Evolutionary conservation across 1,140 invertebrate species (phyloP).

Genomic region (Drosophila sulfurigaster): DNA sequence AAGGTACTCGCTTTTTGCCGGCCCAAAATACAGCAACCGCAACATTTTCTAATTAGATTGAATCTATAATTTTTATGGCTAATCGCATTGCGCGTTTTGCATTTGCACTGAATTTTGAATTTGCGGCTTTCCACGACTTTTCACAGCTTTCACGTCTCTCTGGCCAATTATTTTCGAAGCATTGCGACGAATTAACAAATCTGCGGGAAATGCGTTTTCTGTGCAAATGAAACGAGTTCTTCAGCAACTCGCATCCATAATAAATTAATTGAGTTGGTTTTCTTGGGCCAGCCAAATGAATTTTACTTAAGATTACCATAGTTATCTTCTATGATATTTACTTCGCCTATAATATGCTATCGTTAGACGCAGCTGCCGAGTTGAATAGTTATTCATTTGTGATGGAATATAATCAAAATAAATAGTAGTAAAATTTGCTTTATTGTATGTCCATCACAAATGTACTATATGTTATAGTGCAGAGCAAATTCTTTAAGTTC

Average conservation of each 20-base stretch:
- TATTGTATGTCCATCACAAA: no score
- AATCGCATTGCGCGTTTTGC: constrained; percentile 63
- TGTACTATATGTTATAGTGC: no score
- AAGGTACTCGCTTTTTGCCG: constrained; percentile 27
- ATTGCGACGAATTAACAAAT: constrained; percentile 29
- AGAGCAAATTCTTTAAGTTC: no score
- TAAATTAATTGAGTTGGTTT: constrained; percentile 52
- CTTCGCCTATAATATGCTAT: neutral
- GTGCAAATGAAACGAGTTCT: constrained; percentile 66
- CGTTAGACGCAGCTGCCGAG: neutral
- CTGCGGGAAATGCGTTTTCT: constrained; percentile 58
- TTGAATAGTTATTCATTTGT: neutral
- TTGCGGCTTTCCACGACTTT: constrained; percentile 45
- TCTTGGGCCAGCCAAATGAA: neutral
- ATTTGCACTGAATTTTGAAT: constrained; percentile 71
- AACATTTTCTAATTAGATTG: constrained; percentile 84
- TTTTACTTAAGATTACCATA: neutral
- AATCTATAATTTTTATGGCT: constrained; percentile 85
- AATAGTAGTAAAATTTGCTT: no score
- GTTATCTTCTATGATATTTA: neutral
- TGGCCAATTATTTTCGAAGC: constrained; percentile 41
- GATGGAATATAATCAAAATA: neutral
- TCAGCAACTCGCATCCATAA: neutral
- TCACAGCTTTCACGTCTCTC: constrained; percentile 17
- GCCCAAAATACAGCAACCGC: constrained; percentile 32